Conservation (phyloP, 2,113 vertebrate species). For the Muntiacus muntjak region DNA sequence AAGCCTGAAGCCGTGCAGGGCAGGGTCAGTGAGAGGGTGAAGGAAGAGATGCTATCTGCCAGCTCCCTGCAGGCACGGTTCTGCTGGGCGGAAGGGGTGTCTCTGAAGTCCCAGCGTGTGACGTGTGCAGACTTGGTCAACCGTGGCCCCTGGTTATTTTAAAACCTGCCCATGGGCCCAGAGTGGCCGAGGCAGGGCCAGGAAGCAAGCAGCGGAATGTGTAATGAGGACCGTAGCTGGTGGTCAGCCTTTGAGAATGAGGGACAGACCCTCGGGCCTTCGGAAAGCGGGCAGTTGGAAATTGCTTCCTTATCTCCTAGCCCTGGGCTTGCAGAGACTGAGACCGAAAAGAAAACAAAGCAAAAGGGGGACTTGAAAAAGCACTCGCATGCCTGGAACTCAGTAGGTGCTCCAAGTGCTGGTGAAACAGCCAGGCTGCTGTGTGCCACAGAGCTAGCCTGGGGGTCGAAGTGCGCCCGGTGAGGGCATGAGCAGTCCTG, state of each 20-base stretch:
- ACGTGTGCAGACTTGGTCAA: slow-evolving; percentile 20
- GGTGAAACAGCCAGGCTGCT: neutral
- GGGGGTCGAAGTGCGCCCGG: accelerated
- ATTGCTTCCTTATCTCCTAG: neutral
- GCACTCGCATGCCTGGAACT: neutral
- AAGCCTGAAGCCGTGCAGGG: neutral
- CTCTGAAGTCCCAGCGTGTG: neutral
- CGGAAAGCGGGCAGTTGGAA: neutral
- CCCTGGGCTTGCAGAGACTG: neutral
- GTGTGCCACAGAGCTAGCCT: accelerated
- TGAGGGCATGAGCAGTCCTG: neutral
- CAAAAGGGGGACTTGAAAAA: neutral
- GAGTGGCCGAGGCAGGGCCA: neutral
- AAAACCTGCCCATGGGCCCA: slow-evolving; percentile 14
- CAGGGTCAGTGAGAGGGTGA: neutral
- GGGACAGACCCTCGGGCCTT: neutral
- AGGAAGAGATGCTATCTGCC: slow-evolving; percentile 35
- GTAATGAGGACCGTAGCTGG: neutral
- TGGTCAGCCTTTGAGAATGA: neutral
- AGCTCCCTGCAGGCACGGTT: neutral
- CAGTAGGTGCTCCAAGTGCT: neutral
- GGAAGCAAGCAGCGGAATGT: neutral
- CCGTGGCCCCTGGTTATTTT: neutral
- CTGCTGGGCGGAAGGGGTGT: neutral
- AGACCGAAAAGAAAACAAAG: neutral